Evolutionary conservation across 2,113 vertebrate genomes (phyloP).

Genomic region (Crotophaga sulcirostris): DNA sequence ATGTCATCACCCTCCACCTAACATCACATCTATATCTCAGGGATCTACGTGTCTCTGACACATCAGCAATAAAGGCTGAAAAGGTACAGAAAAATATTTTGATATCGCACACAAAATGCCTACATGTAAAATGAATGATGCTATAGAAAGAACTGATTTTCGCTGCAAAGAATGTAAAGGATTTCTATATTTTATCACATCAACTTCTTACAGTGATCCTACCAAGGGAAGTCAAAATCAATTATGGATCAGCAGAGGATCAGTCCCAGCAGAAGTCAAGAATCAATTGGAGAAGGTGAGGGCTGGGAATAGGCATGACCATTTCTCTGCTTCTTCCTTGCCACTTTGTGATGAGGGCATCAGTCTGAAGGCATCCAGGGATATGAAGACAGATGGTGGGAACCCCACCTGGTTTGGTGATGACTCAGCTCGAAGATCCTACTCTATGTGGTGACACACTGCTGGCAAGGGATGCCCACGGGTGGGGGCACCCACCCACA

Average conservation of each 20-base stretch:
- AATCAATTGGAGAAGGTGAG: rapidly evolving
- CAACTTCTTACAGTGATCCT: background rate
- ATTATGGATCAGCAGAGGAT: background rate
- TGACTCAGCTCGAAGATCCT: background rate
- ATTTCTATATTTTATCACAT: background rate
- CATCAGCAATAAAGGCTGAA: background rate
- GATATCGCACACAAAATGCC: background rate
- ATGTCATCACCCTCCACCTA: background rate
- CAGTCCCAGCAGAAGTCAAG: background rate
- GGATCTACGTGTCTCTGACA: background rate
- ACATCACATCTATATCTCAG: background rate
- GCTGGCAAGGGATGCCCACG: background rate
- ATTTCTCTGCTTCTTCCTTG: background rate
- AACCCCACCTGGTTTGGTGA: background rate
- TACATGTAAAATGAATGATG: background rate
- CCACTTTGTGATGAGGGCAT: background rate
- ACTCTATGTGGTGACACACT: background rate
- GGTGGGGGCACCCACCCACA: background rate
- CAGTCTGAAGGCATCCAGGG: background rate
- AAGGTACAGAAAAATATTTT: background rate
- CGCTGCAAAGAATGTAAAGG: background rate
- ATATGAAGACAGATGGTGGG: background rate
- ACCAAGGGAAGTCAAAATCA: background rate
- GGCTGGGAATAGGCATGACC: background rate
- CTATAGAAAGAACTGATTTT: background rate